Evolutionary conservation across 1,140 invertebrate species (phyloP).

Genomic region (Leptinotarsa texana): DNA sequence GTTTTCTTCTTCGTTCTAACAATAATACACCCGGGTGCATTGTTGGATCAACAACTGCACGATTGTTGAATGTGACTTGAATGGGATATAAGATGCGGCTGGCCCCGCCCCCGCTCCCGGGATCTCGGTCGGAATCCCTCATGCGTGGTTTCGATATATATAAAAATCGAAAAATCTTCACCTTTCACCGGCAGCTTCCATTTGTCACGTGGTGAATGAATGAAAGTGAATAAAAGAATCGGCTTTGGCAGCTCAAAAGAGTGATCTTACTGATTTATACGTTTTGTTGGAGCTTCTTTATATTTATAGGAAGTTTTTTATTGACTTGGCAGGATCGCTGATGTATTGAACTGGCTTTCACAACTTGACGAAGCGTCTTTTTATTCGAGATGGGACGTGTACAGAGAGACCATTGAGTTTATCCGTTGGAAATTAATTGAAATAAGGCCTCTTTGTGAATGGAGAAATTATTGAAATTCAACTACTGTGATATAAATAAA

Average conservation of each 20-base stretch:
- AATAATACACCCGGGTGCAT: conserved; percentile 21
- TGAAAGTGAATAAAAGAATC: conserved; percentile 31
- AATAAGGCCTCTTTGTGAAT: too few relatives aligned
- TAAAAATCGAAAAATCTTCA: conserved; percentile 54
- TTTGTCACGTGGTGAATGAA: conserved; percentile 48
- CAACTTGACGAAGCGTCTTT: neutral
- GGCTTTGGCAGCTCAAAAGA: conserved; percentile 40
- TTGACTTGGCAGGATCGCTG: neutral
- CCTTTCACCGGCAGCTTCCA: conserved; percentile 55
- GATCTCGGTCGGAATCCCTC: conserved; percentile 25
- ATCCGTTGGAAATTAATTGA: too few relatives aligned
- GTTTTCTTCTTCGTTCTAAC: conserved; percentile 7
- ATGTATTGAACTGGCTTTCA: neutral
- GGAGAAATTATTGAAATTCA: too few relatives aligned
- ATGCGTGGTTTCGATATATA: conserved; percentile 42
- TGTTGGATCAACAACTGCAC: conserved; percentile 19
- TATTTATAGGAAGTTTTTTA: conserved; percentile 39
- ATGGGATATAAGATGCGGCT: conserved; percentile 12
- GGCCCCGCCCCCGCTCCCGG: conserved; percentile 11
- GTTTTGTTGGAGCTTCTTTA: conserved; percentile 38
- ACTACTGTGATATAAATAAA: too few relatives aligned
- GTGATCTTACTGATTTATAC: conserved; percentile 42
- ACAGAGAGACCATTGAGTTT: too few relatives aligned
- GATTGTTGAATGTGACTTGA: conserved; percentile 19
- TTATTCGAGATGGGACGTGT: neutral